Conservation (phyloP, 2,797 vertebrate species). For the Aldrovandia affinis region DNA sequence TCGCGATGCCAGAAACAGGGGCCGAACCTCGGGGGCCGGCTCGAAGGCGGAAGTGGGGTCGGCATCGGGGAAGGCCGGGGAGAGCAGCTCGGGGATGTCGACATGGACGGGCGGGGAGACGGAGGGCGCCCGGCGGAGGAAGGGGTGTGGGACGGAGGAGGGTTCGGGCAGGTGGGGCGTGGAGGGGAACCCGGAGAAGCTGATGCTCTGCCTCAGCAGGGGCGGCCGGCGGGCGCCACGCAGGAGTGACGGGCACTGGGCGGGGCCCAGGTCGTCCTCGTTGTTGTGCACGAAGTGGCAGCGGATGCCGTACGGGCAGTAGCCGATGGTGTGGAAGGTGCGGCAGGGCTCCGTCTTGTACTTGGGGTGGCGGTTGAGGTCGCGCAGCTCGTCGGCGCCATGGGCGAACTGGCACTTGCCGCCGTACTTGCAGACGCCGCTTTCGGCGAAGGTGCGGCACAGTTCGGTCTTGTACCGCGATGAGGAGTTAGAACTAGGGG, state of each 20-base stretch:
- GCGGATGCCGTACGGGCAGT: constrained; percentile 82
- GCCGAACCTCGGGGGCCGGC: constrained; percentile 42
- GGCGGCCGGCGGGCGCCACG: constrained; percentile 60
- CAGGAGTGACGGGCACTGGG: constrained; percentile 23
- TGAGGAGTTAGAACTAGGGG: constrained; percentile 45
- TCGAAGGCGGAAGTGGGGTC: constrained; percentile 47
- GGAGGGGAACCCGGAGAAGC: constrained; percentile 78
- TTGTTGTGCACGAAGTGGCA: constrained; percentile 83
- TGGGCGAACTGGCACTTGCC: constrained; percentile 84
- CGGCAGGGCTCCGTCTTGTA: constrained; percentile 82
- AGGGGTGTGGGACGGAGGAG: not conserved
- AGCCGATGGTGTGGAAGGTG: constrained; percentile 81
- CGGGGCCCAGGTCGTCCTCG: constrained; percentile 68
- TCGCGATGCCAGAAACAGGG: constrained; percentile 71
- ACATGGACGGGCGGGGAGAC: constrained; percentile 60
- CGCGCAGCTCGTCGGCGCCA: constrained; percentile 73
- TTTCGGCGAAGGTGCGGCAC: constrained; percentile 78
- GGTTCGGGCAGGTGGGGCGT: constrained; percentile 44
- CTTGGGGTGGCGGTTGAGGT: constrained; percentile 77
- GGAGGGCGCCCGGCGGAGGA: constrained; percentile 26
- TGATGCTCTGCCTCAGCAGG: constrained; percentile 76
- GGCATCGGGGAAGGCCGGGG: constrained; percentile 61
- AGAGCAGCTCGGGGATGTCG: constrained; percentile 65
- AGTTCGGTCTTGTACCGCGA: constrained; percentile 83
- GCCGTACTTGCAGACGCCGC: constrained; percentile 79